Evolutionary conservation across 1,140 invertebrate species (phyloP).

Genomic region (Dendroctonus valens): DNA sequence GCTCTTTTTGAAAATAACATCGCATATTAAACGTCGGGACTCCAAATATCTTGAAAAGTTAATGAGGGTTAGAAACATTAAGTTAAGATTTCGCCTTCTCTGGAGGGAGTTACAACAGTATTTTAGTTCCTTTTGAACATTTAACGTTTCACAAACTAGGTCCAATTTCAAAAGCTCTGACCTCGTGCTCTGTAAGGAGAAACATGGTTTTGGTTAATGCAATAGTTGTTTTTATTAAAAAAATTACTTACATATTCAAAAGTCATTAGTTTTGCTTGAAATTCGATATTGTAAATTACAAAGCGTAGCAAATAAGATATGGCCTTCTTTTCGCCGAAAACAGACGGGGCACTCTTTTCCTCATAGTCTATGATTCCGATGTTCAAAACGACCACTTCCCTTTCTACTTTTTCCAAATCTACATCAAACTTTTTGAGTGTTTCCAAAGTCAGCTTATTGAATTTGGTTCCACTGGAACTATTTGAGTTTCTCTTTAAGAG

Average conservation of each 20-base stretch:
- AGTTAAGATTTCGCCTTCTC: conserved; percentile 12
- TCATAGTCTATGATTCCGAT: not conserved
- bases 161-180: conserved; percentile 12
- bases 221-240: not conserved
- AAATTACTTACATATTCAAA: conserved; percentile 14
- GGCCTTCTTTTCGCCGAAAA: conserved; percentile 12
- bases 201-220: not conserved
- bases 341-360: not conserved
- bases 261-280: conserved; percentile 1
- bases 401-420: not conserved
- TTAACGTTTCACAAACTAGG: not conserved
- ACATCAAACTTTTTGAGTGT: conserved; percentile 10
- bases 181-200: conserved; percentile 3
- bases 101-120: conserved; percentile 14
- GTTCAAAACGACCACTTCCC: conserved; percentile 4
- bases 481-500: too few relatives aligned
- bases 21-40: conserved; percentile 6
- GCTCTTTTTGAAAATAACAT: conserved; percentile 11
- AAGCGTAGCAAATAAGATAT: conserved; percentile 5
- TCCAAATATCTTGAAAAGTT: conserved; percentile 10
- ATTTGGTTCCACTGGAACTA: too few relatives aligned
- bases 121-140: conserved; percentile 11
- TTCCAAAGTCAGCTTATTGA: not conserved
- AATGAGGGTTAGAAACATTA: conserved; percentile 3
- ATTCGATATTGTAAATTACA: conserved; percentile 4